Percentiles rank a stretch among this genome's conserved stretches.
Evolutionary conservation across 2,113 vertebrate species (phyloP).

Genomic region (Setophaga coronata): DNA sequence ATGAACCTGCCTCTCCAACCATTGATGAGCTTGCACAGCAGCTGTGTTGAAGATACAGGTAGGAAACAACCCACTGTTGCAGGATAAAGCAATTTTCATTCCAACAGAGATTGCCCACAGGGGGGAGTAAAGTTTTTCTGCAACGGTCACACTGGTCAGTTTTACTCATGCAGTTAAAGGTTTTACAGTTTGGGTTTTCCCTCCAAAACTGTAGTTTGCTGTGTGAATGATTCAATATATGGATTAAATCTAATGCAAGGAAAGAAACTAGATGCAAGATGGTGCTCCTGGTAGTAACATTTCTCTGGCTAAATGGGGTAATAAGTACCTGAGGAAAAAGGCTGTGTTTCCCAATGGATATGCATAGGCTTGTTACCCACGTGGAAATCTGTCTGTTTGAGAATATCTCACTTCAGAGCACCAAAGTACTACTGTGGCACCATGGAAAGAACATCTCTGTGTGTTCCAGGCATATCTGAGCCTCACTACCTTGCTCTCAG

Average conservation of each 20-base stretch:
- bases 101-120: neutral
- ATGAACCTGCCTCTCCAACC: neutral
- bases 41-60: neutral
- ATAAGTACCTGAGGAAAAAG: neutral
- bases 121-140: neutral
- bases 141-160: neutral
- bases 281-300: neutral
- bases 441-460: neutral
- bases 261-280: neutral
- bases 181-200: neutral
- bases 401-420: neutral
- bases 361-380: neutral
- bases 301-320: neutral
- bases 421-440: neutral
- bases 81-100: neutral
- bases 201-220: neutral
- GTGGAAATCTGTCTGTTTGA: neutral
- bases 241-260: neutral
- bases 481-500: neutral
- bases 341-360: neutral
- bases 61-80: neutral
- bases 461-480: neutral
- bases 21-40: neutral
- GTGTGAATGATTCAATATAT: neutral
- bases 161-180: neutral